Evolutionary conservation across 2,797 vertebrate species (phyloP), one percentile per base, ranked within the genome.

Genomic region (Tiaroga cobitis): DNA sequence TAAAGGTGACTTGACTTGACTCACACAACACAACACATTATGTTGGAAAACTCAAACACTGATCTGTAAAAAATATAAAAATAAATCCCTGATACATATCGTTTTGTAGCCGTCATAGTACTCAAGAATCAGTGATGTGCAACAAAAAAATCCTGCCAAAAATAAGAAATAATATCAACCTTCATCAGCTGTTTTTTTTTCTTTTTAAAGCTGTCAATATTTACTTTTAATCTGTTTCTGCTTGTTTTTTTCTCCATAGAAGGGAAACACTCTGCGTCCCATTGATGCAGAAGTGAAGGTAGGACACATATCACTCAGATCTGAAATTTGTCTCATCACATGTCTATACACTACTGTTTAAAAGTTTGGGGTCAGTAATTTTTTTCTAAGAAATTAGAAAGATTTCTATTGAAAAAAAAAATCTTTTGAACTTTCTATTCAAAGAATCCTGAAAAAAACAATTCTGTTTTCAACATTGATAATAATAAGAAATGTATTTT

Each of bases 271-370:
- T 54, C 90, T 93, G 90, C 88, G 93, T 68, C 93, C 94, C 32
- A 90, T 94, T 88, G 93, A 94, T 90, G 89, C 92, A 80, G 91
- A 93, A 3, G 39, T 84, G 26, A 93, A 95, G 93, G 94, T 94
- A 86, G 15, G 83, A 87, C 37, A 82, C 78, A 85, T 77, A 75
- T 41, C 39, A 32, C 65, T 85, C 11, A 39, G 32, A 83, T 77
- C 34, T 76, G 19, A 32, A 10, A 63, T 46, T 18, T 24, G 54
- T 19, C 51, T 21, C 41, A 72, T 63, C 26, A 21, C 26, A 54
- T 8, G 32, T n/a, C 19, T 18, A 61, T 74, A 11, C 8, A 7
- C 15, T 77, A 59, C 34, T 37, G 21, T 39, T 54, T 19, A 34
- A 54, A 37, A 13, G 34, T 68, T 37, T 68, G 32, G 65, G 18